Evolutionary conservation across 2,888 invertebrate species (phyloP).

Genomic region (Eilema sororculum): DNA sequence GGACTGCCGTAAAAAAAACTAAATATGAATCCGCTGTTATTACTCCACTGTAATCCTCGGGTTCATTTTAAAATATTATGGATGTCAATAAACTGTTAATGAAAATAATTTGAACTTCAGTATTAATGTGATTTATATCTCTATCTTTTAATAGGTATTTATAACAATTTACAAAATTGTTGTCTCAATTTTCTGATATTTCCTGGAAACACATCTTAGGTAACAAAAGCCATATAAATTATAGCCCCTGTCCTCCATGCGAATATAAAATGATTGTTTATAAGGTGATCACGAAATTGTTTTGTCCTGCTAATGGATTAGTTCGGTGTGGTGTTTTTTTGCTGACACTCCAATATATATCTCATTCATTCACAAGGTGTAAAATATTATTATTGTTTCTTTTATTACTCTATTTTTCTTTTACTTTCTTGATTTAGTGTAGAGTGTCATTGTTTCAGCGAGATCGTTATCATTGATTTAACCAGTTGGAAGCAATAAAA

Average conservation of each 20-base stretch:
- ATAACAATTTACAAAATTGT: neutral
- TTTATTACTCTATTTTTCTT: neutral
- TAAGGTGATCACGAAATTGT: slow-evolving; percentile 12
- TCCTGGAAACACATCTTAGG: neutral
- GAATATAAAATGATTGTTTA: slow-evolving; percentile 18
- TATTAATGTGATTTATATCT: too few species aligned
- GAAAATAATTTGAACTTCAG: too few species aligned
- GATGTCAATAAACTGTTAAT: too few species aligned
- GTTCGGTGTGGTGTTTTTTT: slow-evolving; percentile 6
- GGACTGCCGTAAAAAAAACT: too few species aligned
- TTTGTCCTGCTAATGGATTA: slow-evolving; percentile 28
- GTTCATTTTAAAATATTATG: too few species aligned
- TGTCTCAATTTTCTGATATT: neutral
- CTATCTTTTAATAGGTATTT: too few species aligned
- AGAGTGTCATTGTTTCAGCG: neutral
- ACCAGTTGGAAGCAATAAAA: neutral
- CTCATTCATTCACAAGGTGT: neutral
- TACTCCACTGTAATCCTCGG: too few species aligned
- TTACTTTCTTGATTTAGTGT: neutral
- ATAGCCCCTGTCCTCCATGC: slow-evolving; percentile 10
- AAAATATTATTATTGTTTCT: neutral
- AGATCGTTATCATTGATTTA: neutral
- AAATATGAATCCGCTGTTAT: too few species aligned
- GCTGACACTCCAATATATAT: slow-evolving; percentile 8
- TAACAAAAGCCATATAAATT: slow-evolving; percentile 7